Percentiles rank a stretch among this genome's conserved stretches.
phyloP scores from a whole-genome alignment of 2,797 vertebrate genomes.

The Pachyuromys duprasi region DNA sequence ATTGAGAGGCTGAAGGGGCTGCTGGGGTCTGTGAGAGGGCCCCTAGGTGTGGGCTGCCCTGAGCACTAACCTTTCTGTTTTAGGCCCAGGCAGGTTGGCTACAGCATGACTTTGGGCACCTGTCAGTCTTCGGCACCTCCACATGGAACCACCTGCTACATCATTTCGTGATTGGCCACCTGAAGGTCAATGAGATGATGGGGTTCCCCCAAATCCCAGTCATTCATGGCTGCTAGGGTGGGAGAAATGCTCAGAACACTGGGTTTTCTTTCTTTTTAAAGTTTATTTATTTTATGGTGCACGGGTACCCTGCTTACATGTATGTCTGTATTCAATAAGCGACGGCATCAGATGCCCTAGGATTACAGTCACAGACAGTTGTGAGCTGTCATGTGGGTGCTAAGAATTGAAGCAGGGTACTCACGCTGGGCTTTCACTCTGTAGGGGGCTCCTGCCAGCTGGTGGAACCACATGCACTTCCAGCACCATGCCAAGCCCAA shows the following conservation, averaged over 20 bases:
- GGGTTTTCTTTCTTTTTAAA: not conserved
- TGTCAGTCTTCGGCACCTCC: slow-evolving; percentile 89
- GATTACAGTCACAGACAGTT: not conserved
- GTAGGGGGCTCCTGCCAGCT: slow-evolving; percentile 91
- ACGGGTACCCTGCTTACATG: not conserved
- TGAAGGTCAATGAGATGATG: slow-evolving; percentile 85
- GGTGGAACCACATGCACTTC: slow-evolving; percentile 93
- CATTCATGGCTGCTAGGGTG: accelerated
- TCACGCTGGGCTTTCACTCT: not conserved
- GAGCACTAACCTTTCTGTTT: not conserved
- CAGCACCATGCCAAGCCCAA: slow-evolving; percentile 92
- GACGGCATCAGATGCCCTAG: not conserved
- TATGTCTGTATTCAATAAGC: not conserved
- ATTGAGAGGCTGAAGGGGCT: not conserved
- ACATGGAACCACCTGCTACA: slow-evolving; percentile 90
- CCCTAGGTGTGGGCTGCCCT: not conserved
- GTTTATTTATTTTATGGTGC: not conserved
- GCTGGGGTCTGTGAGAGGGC: not conserved
- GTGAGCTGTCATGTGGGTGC: not conserved
- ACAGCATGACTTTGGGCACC: slow-evolving; percentile 91
- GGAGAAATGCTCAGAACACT: accelerated
- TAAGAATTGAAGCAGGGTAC: not conserved
- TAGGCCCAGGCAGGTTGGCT: slow-evolving; percentile 91
- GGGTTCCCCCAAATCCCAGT: not conserved
- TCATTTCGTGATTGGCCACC: slow-evolving; percentile 90